Evolutionary conservation across 2,113 vertebrate species (phyloP).

Genomic region (Pteropus alecto): DNA sequence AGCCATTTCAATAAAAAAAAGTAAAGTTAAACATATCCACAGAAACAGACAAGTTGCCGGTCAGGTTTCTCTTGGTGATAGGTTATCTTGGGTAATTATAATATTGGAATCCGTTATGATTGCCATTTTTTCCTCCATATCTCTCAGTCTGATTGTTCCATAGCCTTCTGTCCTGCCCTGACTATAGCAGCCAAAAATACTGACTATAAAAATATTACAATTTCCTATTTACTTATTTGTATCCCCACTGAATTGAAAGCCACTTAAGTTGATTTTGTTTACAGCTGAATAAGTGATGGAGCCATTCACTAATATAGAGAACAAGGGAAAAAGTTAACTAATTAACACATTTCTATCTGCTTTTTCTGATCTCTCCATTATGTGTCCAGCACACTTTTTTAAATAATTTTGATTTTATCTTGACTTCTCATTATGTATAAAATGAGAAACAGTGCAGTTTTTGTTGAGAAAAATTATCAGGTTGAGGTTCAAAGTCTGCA

Average conservation of each 20-base stretch:
- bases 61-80: not conserved
- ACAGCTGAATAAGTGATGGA: not conserved
- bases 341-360: not conserved
- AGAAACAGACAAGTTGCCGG: not conserved
- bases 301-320: not conserved
- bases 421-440: not conserved
- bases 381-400: not conserved
- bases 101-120: not conserved
- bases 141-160: not conserved
- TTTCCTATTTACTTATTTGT: not conserved
- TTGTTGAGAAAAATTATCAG: slow-evolving; percentile 13
- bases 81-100: not conserved
- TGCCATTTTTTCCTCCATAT: not conserved
- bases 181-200: not conserved
- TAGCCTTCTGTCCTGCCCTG: not conserved
- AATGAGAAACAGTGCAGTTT: not conserved
- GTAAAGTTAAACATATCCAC: not conserved
- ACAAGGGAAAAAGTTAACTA: not conserved
- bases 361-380: not conserved
- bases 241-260: not conserved
- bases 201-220: not conserved
- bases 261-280: not conserved
- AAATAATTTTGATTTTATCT: not conserved
- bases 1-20: not conserved
- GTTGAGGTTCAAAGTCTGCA: not conserved